Evolutionary conservation across 2,888 invertebrate genomes (phyloP), one percentile per base, ranked within the genome.

Genomic region (Lasioglossum zephyrum): DNA sequence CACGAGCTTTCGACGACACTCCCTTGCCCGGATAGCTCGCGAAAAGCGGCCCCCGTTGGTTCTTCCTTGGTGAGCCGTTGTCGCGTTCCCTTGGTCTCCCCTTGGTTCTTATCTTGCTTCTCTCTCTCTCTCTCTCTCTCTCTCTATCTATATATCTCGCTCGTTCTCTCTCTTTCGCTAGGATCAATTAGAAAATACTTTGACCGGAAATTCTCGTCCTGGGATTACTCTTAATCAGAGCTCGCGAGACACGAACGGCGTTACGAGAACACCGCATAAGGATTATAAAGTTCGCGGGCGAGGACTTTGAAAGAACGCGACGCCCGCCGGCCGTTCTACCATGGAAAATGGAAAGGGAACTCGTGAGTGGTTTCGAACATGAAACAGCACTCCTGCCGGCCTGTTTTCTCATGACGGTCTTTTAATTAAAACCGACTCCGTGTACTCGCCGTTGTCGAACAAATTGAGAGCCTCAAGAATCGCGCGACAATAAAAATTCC

Each of bases 161-260:
- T 36, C 36, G 2, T 3, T 36, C 36, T 2, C 36, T 36, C 36
- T 36, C 36, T 36, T 36, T 31, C 74, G 76, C 72, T 60, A 74
- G 73, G 86, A 73, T 86, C 89, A 91, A 91, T 91, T 92, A 90
- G 90, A 89, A 92, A 90, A 92, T 92, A 89, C 87, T 89, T 87
- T 76, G 85, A 86, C 82, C 80, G 22, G 77, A 82, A 82, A 86
- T 81, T 60, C 39, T 66, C 26, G 75, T 26, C 69, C 53, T 26
- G 66, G 85, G 84, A 91, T 93, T 92, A 93, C 89, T 87, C 88
- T 92, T 91, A 92, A 92, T 89, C 86, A 41, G 80, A 82, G 90
- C 85, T 88, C 78, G 78, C 76, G 53, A 89, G 88, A 90, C 82
- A 85, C 85, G 90, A 88, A 87, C 82, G 73, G 70, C 79, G 77